A percentile compares a stretch with the other conserved stretches of the same genome.
Conservation (phyloP, 2,888 invertebrate genomes). For the Torymus tubicola region DNA sequence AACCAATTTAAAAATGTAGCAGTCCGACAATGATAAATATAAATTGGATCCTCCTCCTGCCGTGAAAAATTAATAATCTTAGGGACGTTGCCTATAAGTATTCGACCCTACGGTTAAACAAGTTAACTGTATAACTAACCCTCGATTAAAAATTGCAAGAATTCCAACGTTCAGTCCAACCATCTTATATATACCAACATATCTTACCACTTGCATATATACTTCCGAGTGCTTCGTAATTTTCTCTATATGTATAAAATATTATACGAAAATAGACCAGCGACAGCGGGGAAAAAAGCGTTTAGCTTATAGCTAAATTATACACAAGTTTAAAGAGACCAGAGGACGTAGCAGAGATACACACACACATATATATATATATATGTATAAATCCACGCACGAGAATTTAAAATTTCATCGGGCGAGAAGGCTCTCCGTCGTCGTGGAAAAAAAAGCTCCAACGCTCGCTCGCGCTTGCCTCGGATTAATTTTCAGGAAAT, state of each 20-base stretch:
- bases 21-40: too few species aligned
- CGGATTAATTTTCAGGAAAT: conserved; percentile 16
- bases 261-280: conserved; percentile 15
- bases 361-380: too few species aligned
- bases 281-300: neutral
- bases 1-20: too few species aligned
- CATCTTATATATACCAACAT: too few species aligned
- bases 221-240: neutral
- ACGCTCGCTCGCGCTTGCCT: neutral
- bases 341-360: too few species aligned
- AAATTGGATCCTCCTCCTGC: too few species aligned
- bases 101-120: too few species aligned
- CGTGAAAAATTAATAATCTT: too few species aligned
- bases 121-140: too few species aligned
- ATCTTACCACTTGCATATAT: conserved; percentile 27
- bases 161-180: too few species aligned
- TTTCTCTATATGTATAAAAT: conserved; percentile 10
- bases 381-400: neutral
- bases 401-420: neutral
- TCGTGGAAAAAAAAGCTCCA: neutral
- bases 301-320: neutral
- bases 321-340: neutral
- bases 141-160: too few species aligned
- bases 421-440: neutral
- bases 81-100: too few species aligned